These are phyloP conservation scores for Manis crassicaudata DNA, from an alignment of 2,797 vertebrate species.

Conservation along the genomic window DNA sequence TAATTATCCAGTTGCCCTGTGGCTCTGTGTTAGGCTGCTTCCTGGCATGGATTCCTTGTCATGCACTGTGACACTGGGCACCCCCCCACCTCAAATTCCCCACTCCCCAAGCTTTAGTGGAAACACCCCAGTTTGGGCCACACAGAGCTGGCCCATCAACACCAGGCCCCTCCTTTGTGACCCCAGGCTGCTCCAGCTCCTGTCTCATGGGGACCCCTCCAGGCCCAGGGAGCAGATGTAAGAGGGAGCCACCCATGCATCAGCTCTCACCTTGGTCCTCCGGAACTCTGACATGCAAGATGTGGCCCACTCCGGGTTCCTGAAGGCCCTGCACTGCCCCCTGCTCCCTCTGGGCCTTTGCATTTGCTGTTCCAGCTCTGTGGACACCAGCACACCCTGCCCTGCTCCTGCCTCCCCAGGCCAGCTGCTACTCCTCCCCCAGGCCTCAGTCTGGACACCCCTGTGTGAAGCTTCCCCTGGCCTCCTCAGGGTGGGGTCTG, in stretches of 20 bases:
- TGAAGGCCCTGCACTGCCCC: not conserved
- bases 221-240: not conserved
- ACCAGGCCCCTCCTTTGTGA: not conserved
- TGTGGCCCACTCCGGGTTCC: fast-evolving
- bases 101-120: not conserved
- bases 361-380: not conserved
- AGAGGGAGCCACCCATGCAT: not conserved
- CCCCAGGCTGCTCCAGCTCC: not conserved
- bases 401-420: not conserved
- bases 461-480: not conserved
- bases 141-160: not conserved
- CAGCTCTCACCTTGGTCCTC: not conserved
- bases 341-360: not conserved
- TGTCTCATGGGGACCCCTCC: not conserved
- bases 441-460: not conserved
- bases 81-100: not conserved
- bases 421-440: not conserved
- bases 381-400: not conserved
- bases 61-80: too few species aligned
- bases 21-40: not conserved
- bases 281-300: not conserved
- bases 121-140: not conserved
- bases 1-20: not conserved
- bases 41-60: not conserved
- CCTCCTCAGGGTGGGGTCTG: not conserved